Base-by-base conservation (phyloP, 2,888 invertebrate species). In the Laothoe populi region DNA sequence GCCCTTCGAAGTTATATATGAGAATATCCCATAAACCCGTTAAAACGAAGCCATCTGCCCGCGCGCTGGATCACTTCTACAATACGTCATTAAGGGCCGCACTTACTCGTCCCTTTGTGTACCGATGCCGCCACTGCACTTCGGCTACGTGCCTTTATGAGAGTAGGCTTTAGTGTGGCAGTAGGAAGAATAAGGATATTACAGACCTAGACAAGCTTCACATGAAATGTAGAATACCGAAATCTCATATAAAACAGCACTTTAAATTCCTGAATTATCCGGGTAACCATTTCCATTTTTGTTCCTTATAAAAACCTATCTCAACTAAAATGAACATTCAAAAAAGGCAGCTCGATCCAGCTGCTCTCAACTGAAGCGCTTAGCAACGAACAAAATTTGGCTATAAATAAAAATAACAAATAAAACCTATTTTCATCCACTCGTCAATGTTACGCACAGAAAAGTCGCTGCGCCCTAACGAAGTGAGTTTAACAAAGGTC, bases 11-110 rank as follows among this genome's bases (percentile, higher is more conserved):
- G 31, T 4, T 31, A 16, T 45, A 45, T 3, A 45, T 8, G n/a
- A n/a, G n/a, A n/a, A 21, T 46, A 11, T 46, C 24, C 16, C 49
- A n/a, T 26, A 24, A 48, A 13, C 2, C 26, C 16, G 26, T 10
- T 31, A 26, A n/a, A 26, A 49, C 7, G 2, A 5, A 26, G 26
- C 5, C n/a, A 49, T 31, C 13, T n/a, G n/a, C 49, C 26, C 5
- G 21, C 23, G 23, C 13, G 21, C 48, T 23, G 11, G 3, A 11
- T 11, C 46, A 23, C 46, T 31, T 8, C n/a, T 13, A 48, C 48
- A 48, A 48, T 48, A 48, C 24, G 48, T 48, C 48, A 48, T 48
- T 48, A 48, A 48, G 24, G 48, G 24, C 24, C 24, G 23, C 46
- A 13, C 23, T 24, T 11, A 21, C 46, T 5, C 13, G n/a, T 24